Base-by-base conservation (phyloP, 2,797 vertebrate species). In the Falco biarmicus region DNA sequence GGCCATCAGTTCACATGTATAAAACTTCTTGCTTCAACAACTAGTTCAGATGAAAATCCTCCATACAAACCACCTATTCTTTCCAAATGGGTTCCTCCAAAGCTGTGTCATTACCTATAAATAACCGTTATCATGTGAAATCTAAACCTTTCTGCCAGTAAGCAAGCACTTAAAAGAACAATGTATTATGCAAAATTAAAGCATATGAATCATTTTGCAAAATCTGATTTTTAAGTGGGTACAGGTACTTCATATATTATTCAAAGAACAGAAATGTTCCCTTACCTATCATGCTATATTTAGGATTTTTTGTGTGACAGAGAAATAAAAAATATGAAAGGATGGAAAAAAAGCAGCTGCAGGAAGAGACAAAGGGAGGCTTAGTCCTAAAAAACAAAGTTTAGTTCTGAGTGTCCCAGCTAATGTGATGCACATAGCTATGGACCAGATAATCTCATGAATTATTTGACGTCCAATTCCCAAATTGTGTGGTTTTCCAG, bases 161-260 rank as follows among this genome's bases (percentile, higher is more conserved):
- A 95, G 90, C 66, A 79, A 82, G 84, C 64, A 83, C 57, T 83
- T 6, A 77, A 34, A 48, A 95, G 95, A 96, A 96, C 75, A 96
- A 96, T 85, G 92, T 56, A 92, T 95, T 94, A 93, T 93, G 89
- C 84, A 89, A 93, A 97, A 84, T 92, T 82, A 94, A 93, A 79
- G 90, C 81, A 77, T 25, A 69, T 96, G 92, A 96, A 93, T 95
- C 75, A 97, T 64, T 92, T 92, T 71, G 68, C 60, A 93, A 92
- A 92, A 91, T 91, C n/a, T 79, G 81, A 87, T 92, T 94, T 95
- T 96, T 92, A 96, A 95, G 89, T 91, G 84, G 92, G 95, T 87
- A 95, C 87, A 93, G n/a, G 87, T 63, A 87, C 71, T 85, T 96
- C 39, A 95, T 43, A n/a, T 89, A 73, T 87, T 95, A 95, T 89